Percentiles rank a stretch among this genome's conserved stretches.
phyloP scores from a whole-genome alignment of 2,797 vertebrate genomes.

The Lacerta viridis region DNA sequence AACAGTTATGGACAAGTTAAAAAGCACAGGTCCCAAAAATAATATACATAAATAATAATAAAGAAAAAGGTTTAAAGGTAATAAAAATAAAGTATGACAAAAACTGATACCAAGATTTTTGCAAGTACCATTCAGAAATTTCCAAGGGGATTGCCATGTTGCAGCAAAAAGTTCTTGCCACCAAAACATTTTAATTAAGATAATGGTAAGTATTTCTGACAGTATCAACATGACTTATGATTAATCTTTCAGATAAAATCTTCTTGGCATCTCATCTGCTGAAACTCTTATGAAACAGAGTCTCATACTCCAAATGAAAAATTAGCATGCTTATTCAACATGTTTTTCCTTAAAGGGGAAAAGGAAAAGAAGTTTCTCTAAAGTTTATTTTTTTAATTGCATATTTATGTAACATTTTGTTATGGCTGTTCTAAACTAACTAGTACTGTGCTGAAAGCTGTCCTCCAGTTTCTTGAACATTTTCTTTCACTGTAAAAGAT shows the following conservation, averaged over 20 bases:
- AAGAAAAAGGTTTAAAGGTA: background rate
- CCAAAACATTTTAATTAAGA: background rate
- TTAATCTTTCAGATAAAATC: conserved; percentile 14
- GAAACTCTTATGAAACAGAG: conserved; percentile 35
- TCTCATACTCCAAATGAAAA: background rate
- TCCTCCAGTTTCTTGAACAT: too few relatives aligned
- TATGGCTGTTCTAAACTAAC: background rate
- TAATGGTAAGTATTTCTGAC: background rate
- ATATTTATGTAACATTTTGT: background rate
- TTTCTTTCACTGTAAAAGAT: too few relatives aligned
- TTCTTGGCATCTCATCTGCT: background rate
- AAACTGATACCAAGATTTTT: background rate
- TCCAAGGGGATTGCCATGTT: background rate
- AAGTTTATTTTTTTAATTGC: conserved; percentile 25
- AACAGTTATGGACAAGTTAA: too few relatives aligned
- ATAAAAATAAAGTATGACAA: conserved; percentile 3
- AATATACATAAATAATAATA: too few relatives aligned
- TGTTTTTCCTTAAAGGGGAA: conserved; percentile 12
- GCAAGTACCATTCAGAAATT: background rate
- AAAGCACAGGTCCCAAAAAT: too few relatives aligned
- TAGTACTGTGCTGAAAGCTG: background rate
- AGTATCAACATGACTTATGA: background rate
- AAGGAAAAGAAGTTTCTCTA: conserved; percentile 6
- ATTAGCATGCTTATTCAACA: conserved; percentile 11
- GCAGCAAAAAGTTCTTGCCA: conserved; percentile 23